A percentile compares a stretch with the other conserved stretches of the same genome.
These are phyloP conservation scores for Enteromius radiatus DNA, from an alignment of 2,797 vertebrate species.

Conservation along the genomic window DNA sequence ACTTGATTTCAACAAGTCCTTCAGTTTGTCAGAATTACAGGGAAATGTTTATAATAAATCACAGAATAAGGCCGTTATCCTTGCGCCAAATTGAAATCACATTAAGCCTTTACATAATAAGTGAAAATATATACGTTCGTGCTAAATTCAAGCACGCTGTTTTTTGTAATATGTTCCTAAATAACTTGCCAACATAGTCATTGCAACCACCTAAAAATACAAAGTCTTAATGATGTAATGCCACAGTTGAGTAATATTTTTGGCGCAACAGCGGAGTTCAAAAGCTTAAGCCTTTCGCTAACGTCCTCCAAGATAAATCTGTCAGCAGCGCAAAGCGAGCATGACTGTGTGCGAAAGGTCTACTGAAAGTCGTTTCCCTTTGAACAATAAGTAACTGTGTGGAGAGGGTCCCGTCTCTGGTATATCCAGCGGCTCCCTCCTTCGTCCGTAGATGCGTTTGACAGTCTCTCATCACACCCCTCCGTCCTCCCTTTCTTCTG, in stretches of 20 bases:
- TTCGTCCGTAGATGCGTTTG: background rate
- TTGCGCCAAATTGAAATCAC: slow-evolving; percentile 5
- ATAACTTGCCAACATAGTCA: slow-evolving; percentile 26
- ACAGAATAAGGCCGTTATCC: slow-evolving; percentile 3
- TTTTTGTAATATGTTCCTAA: slow-evolving; percentile 11
- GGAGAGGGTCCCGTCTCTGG: slow-evolving; percentile 6
- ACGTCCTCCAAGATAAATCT: slow-evolving; percentile 49
- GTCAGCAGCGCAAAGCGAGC: slow-evolving; percentile 47
- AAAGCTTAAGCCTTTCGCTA: slow-evolving; percentile 50
- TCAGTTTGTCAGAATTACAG: background rate
- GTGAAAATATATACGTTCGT: slow-evolving; percentile 11
- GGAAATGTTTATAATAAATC: slow-evolving; percentile 15
- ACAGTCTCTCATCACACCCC: slow-evolving; percentile 39
- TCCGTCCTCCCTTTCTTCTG: slow-evolving; percentile 12
- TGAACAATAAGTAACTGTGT: slow-evolving; percentile 47
- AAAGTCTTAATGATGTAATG: slow-evolving; percentile 36
- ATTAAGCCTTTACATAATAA: slow-evolving; percentile 4
- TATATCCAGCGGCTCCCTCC: background rate
- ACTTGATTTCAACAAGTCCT: slow-evolving; percentile 6
- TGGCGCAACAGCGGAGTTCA: slow-evolving; percentile 35
- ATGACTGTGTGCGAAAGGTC: slow-evolving; percentile 36
- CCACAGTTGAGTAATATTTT: slow-evolving; percentile 35
- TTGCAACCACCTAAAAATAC: slow-evolving; percentile 44
- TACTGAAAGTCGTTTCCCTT: slow-evolving; percentile 43
- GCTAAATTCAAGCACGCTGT: background rate